A percentile compares a stretch with the other conserved stretches of the same genome.
Evolutionary conservation across 2,888 invertebrate species (phyloP).

Genomic region (Drosophila tanythrix): DNA sequence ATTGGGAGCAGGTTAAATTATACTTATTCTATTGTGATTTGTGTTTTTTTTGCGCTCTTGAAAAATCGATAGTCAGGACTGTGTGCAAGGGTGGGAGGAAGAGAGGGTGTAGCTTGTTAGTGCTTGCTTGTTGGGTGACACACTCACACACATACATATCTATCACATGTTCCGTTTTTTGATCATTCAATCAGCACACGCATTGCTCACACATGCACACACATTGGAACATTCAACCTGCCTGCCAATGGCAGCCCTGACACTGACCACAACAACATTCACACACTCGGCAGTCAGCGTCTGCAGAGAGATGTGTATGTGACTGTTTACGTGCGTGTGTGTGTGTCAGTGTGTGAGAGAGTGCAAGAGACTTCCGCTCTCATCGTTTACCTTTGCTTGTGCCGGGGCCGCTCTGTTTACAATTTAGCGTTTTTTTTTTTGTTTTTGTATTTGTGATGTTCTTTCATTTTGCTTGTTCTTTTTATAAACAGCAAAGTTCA

Average conservation of each 20-base stretch:
- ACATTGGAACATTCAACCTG: constrained; percentile 36
- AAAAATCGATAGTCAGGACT: constrained; percentile 31
- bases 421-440: constrained; percentile 34
- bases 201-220: constrained; percentile 27
- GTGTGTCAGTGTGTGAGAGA: constrained; percentile 16
- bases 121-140: constrained; percentile 59
- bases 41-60: constrained; percentile 5
- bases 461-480: constrained; percentile 43
- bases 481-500: constrained; percentile 58
- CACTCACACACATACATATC: constrained; percentile 49
- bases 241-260: constrained; percentile 60
- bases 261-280: constrained; percentile 75
- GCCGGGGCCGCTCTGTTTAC: constrained; percentile 76
- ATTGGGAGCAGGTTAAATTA: constrained; percentile 53
- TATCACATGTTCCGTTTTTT: constrained; percentile 54
- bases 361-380: constrained; percentile 58
- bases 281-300: constrained; percentile 16
- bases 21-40: constrained; percentile 7
- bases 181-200: constrained; percentile 65
- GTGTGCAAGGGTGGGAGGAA: too few species aligned
- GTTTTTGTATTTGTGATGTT: constrained; percentile 27
- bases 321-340: background rate
- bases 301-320: constrained; percentile 4
- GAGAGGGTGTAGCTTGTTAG: constrained; percentile 5
- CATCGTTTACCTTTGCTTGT: constrained; percentile 33